Evolutionary conservation across 1,140 invertebrate species (phyloP).

Genomic region (Araneus ventricosus): DNA sequence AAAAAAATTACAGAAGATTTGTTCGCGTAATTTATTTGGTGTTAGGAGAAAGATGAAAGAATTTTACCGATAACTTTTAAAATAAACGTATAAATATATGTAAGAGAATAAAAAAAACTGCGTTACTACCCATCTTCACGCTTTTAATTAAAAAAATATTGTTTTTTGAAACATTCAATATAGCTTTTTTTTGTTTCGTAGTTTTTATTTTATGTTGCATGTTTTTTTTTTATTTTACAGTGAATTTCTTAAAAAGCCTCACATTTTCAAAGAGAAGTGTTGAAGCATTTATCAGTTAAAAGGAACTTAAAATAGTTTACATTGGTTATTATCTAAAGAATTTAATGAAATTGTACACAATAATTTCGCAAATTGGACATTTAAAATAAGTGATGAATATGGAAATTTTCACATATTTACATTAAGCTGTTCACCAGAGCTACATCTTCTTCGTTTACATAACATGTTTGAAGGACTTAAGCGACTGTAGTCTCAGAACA

Average conservation of each 20-base stretch:
- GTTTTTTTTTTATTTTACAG: background rate
- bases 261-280: background rate
- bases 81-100: slow-evolving; percentile 24
- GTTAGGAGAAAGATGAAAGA: slow-evolving; percentile 46
- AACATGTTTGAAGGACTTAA: no score
- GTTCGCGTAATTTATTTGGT: slow-evolving; percentile 70
- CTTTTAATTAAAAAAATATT: slow-evolving; percentile 7
- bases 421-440: no score
- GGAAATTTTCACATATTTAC: no score
- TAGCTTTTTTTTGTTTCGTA: background rate
- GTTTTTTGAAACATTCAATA: background rate
- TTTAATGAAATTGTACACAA: background rate
- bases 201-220: background rate
- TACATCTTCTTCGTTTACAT: no score
- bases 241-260: background rate
- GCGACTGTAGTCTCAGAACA: no score
- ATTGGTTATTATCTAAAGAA: background rate
- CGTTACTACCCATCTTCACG: background rate
- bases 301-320: background rate
- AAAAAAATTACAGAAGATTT: slow-evolving; percentile 70
- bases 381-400: background rate
- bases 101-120: slow-evolving; percentile 1
- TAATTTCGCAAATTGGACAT: background rate
- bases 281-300: background rate
- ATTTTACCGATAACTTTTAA: slow-evolving; percentile 37